Conservation (phyloP, 2,113 vertebrate genomes). For the Rallus limicola region DNA sequence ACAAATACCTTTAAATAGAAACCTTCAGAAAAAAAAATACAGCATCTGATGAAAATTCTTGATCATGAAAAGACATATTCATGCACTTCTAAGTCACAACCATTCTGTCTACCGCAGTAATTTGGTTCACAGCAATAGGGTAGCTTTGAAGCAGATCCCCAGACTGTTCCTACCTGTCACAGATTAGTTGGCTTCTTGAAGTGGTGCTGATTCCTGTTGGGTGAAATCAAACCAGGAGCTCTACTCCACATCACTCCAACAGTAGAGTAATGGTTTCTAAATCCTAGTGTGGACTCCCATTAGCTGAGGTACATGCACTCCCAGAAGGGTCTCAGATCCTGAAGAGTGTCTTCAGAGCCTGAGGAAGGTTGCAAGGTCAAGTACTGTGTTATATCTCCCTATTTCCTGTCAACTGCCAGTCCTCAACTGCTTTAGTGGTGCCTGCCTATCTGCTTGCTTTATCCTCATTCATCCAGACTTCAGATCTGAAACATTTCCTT, state of each 20-base stretch:
- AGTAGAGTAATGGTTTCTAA: background rate
- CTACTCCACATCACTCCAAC: background rate
- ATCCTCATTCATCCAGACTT: background rate
- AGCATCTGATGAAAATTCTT: background rate
- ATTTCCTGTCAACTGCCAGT: background rate
- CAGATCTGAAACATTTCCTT: background rate
- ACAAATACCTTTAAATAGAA: background rate
- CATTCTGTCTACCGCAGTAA: background rate
- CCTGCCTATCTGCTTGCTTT: background rate
- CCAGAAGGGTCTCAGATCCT: background rate
- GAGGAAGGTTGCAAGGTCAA: background rate
- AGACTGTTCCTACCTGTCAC: background rate
- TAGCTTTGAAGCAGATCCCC: background rate
- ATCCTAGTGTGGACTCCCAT: background rate
- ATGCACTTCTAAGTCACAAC: background rate
- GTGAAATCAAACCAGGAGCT: background rate
- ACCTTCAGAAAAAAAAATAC: background rate
- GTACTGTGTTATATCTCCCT: background rate
- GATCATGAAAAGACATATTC: background rate
- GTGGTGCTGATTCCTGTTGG: background rate
- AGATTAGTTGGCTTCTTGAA: background rate
- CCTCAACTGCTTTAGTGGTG: background rate
- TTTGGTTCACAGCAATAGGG: background rate
- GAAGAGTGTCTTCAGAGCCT: background rate
- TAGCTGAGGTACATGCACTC: background rate